A percentile compares a stretch with the other conserved stretches of the same genome.
phyloP scores from a whole-genome alignment of 2,888 invertebrate genomes.

The Orchestes rusci region DNA sequence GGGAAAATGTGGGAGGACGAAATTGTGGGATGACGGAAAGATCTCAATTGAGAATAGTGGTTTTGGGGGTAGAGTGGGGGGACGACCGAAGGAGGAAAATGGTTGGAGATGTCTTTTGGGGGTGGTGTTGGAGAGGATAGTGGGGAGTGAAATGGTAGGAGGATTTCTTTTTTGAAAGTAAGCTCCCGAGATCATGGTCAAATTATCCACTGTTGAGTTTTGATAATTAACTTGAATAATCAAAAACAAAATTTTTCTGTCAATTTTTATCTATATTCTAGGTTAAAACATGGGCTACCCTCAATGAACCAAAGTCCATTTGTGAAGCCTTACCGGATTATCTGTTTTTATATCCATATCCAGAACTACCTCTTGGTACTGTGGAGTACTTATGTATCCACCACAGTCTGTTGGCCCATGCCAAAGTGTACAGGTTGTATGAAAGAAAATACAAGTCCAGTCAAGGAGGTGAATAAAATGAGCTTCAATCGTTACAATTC shows the following conservation, averaged over 20 bases:
- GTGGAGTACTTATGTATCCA: constrained; percentile 45
- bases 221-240: no score
- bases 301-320: constrained; percentile 46
- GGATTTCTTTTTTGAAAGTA: no score
- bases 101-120: no score
- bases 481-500: not conserved
- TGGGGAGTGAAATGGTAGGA: no score
- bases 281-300: constrained; percentile 48
- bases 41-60: no score
- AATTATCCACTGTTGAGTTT: no score
- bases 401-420: constrained; percentile 58
- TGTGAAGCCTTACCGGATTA: constrained; percentile 36
- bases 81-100: no score
- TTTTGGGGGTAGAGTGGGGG: no score
- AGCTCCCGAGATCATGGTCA: no score
- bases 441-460: constrained; percentile 43
- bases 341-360: constrained; percentile 1
- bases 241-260: constrained; percentile 1
- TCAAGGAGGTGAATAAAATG: constrained; percentile 23
- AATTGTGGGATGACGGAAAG: no score
- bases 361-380: constrained; percentile 4
- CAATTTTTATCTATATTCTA: constrained; percentile 10
- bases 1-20: no score
- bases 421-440: constrained; percentile 53
- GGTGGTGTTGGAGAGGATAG: no score